phyloP scores from a whole-genome alignment of 1,140 invertebrate species.

The Drosophila tsacasi region DNA sequence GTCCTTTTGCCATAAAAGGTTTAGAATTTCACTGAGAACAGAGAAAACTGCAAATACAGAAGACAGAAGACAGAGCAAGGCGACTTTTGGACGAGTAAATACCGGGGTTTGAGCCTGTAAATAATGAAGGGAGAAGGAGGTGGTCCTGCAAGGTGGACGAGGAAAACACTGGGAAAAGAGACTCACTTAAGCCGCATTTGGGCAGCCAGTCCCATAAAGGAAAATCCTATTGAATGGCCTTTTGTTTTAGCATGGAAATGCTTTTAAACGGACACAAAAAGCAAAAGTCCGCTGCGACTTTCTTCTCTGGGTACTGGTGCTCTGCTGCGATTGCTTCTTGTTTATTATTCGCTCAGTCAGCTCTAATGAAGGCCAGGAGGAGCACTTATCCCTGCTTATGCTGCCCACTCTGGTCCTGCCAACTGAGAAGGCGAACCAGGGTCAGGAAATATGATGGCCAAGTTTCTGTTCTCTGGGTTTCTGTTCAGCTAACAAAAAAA shows the following conservation, averaged over 20 bases:
- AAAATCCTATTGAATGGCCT: constrained; percentile 64
- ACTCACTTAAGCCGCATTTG: constrained; percentile 70
- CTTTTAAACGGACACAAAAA: constrained; percentile 70
- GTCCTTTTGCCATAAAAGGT: constrained; percentile 58
- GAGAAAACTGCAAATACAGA: constrained; percentile 18
- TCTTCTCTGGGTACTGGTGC: not conserved
- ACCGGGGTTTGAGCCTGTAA: constrained; percentile 53
- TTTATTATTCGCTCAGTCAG: constrained; percentile 55
- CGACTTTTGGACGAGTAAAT: constrained; percentile 56
- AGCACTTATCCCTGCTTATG: constrained; percentile 57
- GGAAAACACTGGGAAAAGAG: not conserved
- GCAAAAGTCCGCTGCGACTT: constrained; percentile 35
- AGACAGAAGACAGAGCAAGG: constrained; percentile 24
- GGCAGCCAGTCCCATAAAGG: constrained; percentile 61
- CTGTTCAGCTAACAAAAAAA: constrained; percentile 11
- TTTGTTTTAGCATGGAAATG: constrained; percentile 72
- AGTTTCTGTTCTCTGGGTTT: constrained; percentile 43
- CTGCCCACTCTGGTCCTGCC: constrained; percentile 7
- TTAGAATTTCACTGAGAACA: constrained; percentile 64
- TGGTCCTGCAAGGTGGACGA: not conserved
- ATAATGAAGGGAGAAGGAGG: constrained; percentile 36
- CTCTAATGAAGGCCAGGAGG: constrained; percentile 48
- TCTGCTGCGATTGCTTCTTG: constrained; percentile 39
- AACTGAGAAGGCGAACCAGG: not conserved
- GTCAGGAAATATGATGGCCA: constrained; percentile 50